Percentiles rank a stretch among this genome's conserved stretches.
Conservation (phyloP, 23 tunicate genomes). For the Botrylloides violaceus region DNA sequence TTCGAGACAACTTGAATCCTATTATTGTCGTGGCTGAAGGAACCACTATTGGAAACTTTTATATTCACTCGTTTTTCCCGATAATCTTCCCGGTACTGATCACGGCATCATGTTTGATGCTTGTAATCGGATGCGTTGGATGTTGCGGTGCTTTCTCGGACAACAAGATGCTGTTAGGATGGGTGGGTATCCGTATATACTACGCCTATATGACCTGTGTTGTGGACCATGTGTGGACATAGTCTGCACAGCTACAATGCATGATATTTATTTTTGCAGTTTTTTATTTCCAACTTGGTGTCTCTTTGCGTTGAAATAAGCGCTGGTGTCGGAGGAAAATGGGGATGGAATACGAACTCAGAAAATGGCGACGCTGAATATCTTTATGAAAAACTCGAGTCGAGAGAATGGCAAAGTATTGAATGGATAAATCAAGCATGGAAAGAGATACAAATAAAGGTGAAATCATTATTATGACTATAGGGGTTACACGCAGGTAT, state of each 20-base stretch:
- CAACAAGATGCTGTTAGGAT: constrained; percentile 53
- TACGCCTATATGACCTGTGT: too few relatives aligned
- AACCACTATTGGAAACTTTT: constrained; percentile 55
- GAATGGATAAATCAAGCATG: constrained; percentile 57
- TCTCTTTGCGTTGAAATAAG: constrained; percentile 74
- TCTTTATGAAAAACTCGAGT: constrained; percentile 35
- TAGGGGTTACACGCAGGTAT: not conserved
- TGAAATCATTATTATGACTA: not conserved
- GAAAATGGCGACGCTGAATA: constrained; percentile 23
- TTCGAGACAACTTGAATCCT: constrained; percentile 60
- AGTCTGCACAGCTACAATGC: too few relatives aligned
- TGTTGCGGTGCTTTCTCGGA: constrained; percentile 76
- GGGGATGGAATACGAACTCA: constrained; percentile 31
- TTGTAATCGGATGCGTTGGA: constrained; percentile 84
- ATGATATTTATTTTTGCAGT: too few relatives aligned
- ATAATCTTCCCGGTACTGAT: constrained; percentile 73
- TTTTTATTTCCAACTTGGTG: constrained; percentile 53
- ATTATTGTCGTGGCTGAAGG: constrained; percentile 51
- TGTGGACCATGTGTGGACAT: too few relatives aligned
- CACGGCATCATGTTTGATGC: constrained; percentile 56
- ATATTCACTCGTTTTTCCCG: constrained; percentile 56
- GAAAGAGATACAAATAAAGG: constrained; percentile 50
- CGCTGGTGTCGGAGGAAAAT: constrained; percentile 71
- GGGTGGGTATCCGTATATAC: constrained; percentile 36
- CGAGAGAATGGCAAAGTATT: not conserved